Base-by-base conservation (phyloP, 2,113 vertebrate species). In the Catharus fuscescens region DNA sequence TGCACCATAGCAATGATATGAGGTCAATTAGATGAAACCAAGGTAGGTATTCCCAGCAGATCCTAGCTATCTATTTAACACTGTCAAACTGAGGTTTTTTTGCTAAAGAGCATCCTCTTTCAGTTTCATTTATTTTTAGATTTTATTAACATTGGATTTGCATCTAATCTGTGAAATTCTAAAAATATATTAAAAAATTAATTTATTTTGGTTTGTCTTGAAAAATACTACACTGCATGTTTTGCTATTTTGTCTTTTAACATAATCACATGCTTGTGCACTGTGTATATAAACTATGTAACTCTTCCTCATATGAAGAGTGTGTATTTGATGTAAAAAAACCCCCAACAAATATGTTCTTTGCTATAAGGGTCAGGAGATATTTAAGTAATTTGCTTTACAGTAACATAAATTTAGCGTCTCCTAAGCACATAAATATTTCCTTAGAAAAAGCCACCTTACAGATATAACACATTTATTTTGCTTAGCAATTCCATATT, bases 1-100 rank as follows among this genome's bases (percentile, higher is more conserved):
- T 64, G 44, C 69, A 47, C 67, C 72, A 34, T 3, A 83, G 72
- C 76, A 82, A 69, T 96, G 85, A 94, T 65, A 56, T 44, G 93
- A 95, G 85, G 90, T 96, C 94, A 92, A 38, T 95, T 85, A 92
- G 85, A 91, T 90, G 87, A 92, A 95, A 85, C 36, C 36, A 78
- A 95, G 87, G 85, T 94, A 88, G 16, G 76, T 90, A 93, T 90
- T 96, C 87, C 94, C 89, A 90, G 53, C 82, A 92, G 93, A 88
- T 24, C 61, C 44, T 56, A 67, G 56, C 76, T 88, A 80, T 60
- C 82, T 92, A 34, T 93, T 96, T 94, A 92, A 78, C 52, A 42
- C 32, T 93, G 88, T 80, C 95, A 95, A 90, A 88, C 14, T 23
- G 74, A 70, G 72, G 93, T 90, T 83, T 64, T 60, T 67, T 67